A percentile compares a stretch with the other conserved stretches of the same genome.
Conservation (phyloP, 30 jellyfish, hydroid and myxozoan species). For the Aurelia coerulea region DNA sequence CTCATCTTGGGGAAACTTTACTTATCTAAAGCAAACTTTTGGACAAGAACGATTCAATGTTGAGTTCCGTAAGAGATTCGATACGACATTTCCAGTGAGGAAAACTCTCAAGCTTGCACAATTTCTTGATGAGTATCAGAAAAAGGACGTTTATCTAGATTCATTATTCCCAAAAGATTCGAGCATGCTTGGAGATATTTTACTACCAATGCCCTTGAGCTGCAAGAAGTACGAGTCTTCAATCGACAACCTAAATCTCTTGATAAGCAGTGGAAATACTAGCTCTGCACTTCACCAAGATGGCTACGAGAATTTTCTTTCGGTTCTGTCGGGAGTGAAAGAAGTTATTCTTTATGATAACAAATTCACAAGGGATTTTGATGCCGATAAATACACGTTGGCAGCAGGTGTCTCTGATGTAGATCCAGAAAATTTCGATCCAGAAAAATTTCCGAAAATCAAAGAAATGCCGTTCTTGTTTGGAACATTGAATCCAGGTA, state of each 20-base stretch:
- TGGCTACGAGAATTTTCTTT: conserved; percentile 66
- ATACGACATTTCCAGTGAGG: conserved; percentile 39
- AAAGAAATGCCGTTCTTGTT: conserved; percentile 31
- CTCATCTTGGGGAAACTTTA: conserved; percentile 36
- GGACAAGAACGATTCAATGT: conserved; percentile 49
- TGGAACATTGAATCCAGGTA: conserved; percentile 63
- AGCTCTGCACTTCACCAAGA: conserved; percentile 83
- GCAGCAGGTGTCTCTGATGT: conserved; percentile 71
- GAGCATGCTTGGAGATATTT: conserved; percentile 40
- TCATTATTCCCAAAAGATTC: conserved; percentile 49
- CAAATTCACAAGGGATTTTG: conserved; percentile 40
- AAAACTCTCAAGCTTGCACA: conserved; percentile 19
- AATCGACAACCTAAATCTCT: conserved; percentile 38
- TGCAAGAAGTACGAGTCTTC: conserved; percentile 9
- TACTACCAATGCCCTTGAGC: conserved; percentile 43
- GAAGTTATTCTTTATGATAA: conserved; percentile 60
- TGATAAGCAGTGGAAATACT: conserved; percentile 77
- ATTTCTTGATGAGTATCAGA: conserved; percentile 44
- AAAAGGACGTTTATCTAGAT: conserved; percentile 42
- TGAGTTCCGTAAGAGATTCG: conserved; percentile 49
- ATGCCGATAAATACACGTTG: conserved; percentile 46
- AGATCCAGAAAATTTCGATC: conserved; percentile 58
- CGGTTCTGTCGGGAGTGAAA: conserved; percentile 55
- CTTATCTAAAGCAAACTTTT: conserved; percentile 9
- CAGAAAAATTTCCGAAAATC: background rate